A percentile compares a stretch with the other conserved stretches of the same genome.
These are phyloP conservation scores for Actinia equina DNA, from an alignment of 64 coral and sea anemone genomes.

Conservation along the genomic window DNA sequence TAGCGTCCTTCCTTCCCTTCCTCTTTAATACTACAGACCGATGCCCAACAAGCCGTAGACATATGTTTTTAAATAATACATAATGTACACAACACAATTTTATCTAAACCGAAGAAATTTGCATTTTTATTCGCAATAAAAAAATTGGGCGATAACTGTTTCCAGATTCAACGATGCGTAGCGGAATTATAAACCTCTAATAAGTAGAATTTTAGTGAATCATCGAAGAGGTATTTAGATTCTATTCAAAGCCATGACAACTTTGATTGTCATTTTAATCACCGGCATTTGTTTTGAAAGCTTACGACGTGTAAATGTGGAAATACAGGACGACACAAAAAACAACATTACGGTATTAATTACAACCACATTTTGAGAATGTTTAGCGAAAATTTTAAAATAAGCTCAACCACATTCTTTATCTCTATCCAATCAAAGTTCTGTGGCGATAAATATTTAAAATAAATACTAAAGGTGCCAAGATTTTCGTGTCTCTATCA, in stretches of 20 bases:
- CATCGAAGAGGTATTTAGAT: neutral
- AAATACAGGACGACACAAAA: neutral
- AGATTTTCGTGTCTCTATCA: neutral
- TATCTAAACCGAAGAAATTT: neutral
- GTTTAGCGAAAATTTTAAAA: neutral
- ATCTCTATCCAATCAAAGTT: neutral
- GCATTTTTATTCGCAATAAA: no score
- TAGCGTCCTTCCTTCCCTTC: neutral
- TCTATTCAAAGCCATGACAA: neutral
- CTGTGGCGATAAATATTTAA: neutral
- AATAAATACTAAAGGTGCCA: neutral
- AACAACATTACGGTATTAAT: neutral
- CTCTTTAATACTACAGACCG: neutral
- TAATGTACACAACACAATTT: neutral
- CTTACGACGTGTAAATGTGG: neutral
- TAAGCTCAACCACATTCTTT: neutral
- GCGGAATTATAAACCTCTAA: neutral
- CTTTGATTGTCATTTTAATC: conserved; percentile 6
- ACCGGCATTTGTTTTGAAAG: neutral
- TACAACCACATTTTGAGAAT: neutral
- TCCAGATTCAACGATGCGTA: neutral
- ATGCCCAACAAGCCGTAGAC: neutral
- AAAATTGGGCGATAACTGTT: neutral
- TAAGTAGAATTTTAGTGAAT: neutral
- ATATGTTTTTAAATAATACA: neutral